Evolutionary conservation across 2,113 vertebrate genomes (phyloP), one percentile per base, ranked within the genome.

Genomic region (Trichechus manatus): DNA sequence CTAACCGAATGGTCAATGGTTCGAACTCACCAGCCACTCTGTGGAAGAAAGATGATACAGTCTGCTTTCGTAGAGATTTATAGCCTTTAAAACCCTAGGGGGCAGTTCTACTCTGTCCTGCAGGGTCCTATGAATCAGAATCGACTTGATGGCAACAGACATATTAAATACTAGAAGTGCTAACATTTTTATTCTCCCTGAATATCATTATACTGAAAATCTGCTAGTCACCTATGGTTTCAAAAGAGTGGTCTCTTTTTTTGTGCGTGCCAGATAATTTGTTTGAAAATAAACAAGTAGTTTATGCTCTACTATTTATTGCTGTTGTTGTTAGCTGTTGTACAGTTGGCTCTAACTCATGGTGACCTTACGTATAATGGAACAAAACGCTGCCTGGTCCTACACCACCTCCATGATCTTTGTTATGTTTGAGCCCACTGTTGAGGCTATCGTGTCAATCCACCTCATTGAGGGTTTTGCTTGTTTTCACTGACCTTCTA

Each of bases 181-280:
- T 93, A 70, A 86, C 80, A 79, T n/a, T 96, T 95, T 96, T 74
- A 92, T 85, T 87, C 79, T 96, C 68, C 96, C 87, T 91, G 64
- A 97, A 82, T 77, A 44, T 44, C 61, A 68, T 91, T 92, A 93
- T 89, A 84, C 66, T 93, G 36, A 97, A 92, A 39, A 68, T 83
- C 39, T 59, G 47, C 31, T 93, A 72, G 68, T 15, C 64, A 79
- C 23, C 11, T 90, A 9, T 23, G 5, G 39, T 77, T 94, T 95
- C 77, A 97, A 89, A 94, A 85, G 36, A 75, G 36, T 33, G 10
- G 9, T 44, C 2, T 63, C 31, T 81, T 74, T 86, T 3, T 33
- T 9, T 56, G 53, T 56, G 53, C 15, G 53, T 15, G 39, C 15
- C 20, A 86, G 7, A 13, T 42, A 36, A 11, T 50, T 78, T 83